Percentiles rank a stretch among this genome's conserved stretches.
These are phyloP conservation scores for Graphium colonna DNA, from an alignment of 2,888 invertebrate species.

Conservation along the genomic window DNA sequence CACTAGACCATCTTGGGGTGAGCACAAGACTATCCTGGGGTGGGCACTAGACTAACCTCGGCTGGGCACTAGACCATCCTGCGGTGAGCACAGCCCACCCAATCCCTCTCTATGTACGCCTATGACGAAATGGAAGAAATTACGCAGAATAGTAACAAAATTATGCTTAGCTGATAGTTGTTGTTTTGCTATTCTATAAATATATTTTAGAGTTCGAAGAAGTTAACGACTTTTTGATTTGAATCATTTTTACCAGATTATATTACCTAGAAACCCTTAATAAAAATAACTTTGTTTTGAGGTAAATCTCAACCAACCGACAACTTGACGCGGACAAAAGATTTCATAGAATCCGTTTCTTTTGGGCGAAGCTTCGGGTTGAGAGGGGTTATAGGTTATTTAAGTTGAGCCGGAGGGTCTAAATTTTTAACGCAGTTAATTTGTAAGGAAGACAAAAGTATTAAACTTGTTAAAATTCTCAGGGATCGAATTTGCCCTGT, in stretches of 20 bases:
- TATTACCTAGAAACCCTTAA: conserved; percentile 39
- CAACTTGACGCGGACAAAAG: conserved; percentile 56
- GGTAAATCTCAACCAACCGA: conserved; percentile 58
- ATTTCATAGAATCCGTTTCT: conserved; percentile 49
- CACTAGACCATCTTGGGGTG: no score
- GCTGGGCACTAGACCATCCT: no score
- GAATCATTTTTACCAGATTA: conserved; percentile 37
- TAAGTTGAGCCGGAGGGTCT: conserved; percentile 40
- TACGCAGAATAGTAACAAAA: no score
- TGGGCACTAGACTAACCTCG: no score
- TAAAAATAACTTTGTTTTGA: conserved; percentile 61
- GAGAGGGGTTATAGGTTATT: conserved; percentile 47
- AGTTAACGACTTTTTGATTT: conserved; percentile 40
- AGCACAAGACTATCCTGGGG: no score
- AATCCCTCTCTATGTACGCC: no score
- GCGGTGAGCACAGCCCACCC: no score
- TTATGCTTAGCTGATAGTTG: no score
- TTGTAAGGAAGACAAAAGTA: conserved; percentile 32
- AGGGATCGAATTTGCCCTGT: conserved; percentile 30
- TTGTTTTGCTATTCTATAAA: no score
- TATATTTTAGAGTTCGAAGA: not conserved
- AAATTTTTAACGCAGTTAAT: conserved; percentile 46
- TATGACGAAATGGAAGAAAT: no score
- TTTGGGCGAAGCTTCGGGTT: conserved; percentile 39
- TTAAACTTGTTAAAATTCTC: conserved; percentile 39